A percentile compares a stretch with the other conserved stretches of the same genome.
phyloP scores from a whole-genome alignment of 2,797 vertebrate species.

The Pseudochromis fuscus region DNA sequence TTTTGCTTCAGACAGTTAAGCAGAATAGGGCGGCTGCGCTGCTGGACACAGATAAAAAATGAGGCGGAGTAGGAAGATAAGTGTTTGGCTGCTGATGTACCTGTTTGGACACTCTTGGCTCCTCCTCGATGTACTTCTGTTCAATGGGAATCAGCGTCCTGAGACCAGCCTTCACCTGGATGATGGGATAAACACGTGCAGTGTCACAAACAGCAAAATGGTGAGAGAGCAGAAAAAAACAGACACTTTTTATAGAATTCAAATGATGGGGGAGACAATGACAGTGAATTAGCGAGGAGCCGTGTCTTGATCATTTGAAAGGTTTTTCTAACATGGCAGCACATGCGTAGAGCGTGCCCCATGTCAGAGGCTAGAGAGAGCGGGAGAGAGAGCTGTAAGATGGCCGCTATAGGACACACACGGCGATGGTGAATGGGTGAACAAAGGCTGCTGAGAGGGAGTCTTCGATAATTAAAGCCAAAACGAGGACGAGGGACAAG shows the following conservation, averaged over 20 bases:
- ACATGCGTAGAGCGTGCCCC: constrained; percentile 60
- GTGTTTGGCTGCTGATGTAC: constrained; percentile 81
- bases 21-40: constrained; percentile 31
- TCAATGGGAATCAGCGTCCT: constrained; percentile 95
- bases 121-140: constrained; percentile 98
- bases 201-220: constrained; percentile 41
- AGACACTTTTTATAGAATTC: neutral
- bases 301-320: constrained; percentile 9
- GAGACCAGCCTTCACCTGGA: constrained; percentile 95
- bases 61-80: constrained; percentile 36
- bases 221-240: constrained; percentile 33
- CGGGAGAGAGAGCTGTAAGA: constrained; percentile 78
- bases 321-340: constrained; percentile 33
- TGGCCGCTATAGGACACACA: constrained; percentile 84
- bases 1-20: constrained; percentile 59
- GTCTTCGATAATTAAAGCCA: constrained; percentile 86
- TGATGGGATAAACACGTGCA: constrained; percentile 47
- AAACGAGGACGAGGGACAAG: constrained; percentile 79
- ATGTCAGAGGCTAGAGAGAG: constrained; percentile 69
- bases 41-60: constrained; percentile 56
- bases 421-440: constrained; percentile 71
- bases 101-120: constrained; percentile 98
- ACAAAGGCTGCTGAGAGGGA: constrained; percentile 84
- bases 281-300: neutral
- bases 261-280: neutral